phyloP scores from a whole-genome alignment of 2,797 vertebrate species.

The Sebastes goodei region DNA sequence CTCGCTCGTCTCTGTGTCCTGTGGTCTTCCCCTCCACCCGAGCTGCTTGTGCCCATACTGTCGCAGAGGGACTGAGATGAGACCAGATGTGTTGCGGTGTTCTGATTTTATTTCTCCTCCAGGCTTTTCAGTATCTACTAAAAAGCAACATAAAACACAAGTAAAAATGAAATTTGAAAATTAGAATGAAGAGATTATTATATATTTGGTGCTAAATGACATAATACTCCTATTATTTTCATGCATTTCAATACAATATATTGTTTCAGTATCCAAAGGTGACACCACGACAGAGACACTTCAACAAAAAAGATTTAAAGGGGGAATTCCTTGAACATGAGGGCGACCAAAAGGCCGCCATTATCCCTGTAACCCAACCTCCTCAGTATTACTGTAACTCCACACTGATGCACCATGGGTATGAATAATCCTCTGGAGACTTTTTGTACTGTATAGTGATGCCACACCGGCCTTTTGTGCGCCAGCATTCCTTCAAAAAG shows the following conservation, averaged over 20 bases:
- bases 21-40: conserved; percentile 37
- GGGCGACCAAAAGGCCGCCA: conserved; percentile 60
- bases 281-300: conserved; percentile 57
- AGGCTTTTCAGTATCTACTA: conserved; percentile 3
- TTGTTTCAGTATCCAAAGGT: conserved; percentile 50
- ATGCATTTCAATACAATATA: conserved; percentile 39
- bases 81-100: conserved; percentile 32
- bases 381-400: conserved; percentile 66
- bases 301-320: conserved; percentile 64
- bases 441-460: conserved; percentile 61
- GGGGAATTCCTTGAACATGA: conserved; percentile 82
- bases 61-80: conserved; percentile 23
- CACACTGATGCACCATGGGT: conserved; percentile 58
- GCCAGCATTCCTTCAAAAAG: conserved; percentile 75
- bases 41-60: conserved; percentile 2
- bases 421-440: conserved; percentile 63
- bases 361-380: conserved; percentile 74
- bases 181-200: background rate
- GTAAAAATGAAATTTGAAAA: background rate
- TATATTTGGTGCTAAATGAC: conserved; percentile 14
- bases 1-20: conserved; percentile 43
- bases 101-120: conserved; percentile 30
- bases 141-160: background rate
- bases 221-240: conserved; percentile 22
- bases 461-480: conserved; percentile 73